phyloP scores from a whole-genome alignment of 2,113 vertebrate species.

The Turdus rufiventris region DNA sequence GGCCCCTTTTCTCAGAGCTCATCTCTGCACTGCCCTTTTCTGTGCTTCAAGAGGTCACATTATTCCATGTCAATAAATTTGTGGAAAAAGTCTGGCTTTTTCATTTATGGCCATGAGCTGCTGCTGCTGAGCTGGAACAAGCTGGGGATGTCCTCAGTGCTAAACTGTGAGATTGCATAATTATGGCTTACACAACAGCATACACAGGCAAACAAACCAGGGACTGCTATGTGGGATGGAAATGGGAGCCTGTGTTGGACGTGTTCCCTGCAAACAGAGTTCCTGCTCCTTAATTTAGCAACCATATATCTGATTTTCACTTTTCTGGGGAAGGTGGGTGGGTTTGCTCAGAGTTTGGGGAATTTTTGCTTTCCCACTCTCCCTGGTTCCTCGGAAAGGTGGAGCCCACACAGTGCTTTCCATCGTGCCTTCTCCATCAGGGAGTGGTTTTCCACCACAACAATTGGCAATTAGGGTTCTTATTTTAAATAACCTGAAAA shows the following conservation, averaged over 20 bases:
- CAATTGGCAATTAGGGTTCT: neutral
- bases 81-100: neutral
- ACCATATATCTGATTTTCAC: neutral
- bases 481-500: neutral
- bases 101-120: neutral
- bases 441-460: neutral
- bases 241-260: neutral
- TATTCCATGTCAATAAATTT: neutral
- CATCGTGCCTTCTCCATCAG: fast-evolving
- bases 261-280: neutral
- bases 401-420: neutral
- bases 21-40: neutral
- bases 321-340: neutral
- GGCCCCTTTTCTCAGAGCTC: neutral
- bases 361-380: neutral
- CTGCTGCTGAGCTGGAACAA: neutral
- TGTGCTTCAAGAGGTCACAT: fast-evolving
- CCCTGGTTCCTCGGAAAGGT: neutral
- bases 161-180: neutral
- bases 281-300: neutral
- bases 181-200: neutral
- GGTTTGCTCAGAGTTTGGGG: neutral
- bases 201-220: neutral
- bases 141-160: neutral
- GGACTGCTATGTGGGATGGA: neutral